Evolutionary conservation across 2,797 vertebrate genomes (phyloP), one percentile per base, ranked within the genome.

Genomic region (Crenuchus spilurus): DNA sequence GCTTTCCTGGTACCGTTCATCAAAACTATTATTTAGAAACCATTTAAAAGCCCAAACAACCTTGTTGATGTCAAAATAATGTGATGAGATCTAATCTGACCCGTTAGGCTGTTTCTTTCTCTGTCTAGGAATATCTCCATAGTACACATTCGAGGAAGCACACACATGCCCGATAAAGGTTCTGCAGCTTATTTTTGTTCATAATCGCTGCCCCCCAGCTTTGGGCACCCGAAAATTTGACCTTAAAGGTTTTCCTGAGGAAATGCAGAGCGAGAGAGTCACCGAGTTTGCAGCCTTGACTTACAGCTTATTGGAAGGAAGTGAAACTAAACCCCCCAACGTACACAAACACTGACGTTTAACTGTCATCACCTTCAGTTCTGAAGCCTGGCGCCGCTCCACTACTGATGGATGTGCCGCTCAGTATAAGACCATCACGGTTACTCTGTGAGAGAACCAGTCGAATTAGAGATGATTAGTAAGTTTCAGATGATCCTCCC

Each of bases 231-330:
- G 46, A 13, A 16, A 13, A 11, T 33, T 69, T 77, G 66, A 72
- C 71, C 30, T 55, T 71, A 10, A 22, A 69, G 72, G 55, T 76
- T 82, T 88, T 90, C 81, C 84, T 82, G 78, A 82, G 85, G 80
- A 88, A 90, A 64, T 74, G 69, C 54, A 20, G n/a, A 76, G 75
- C 49, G 41, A 75, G 48, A 66, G 49, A 42, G 62, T 77, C 26
- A 64, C 48, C 63, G 63, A 63, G 78, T 79, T 78, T 82, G 55
- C 22, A 20, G 1, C 18, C 55, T 79, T 73, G 28, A 75, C 79
- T 57, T 75, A 58, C 70, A 72, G 51, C 60, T 74, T 73, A 81
- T 60, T 71, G 41, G 35, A 68, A 74, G 52, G 70, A 84, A 54
- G 35, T 18, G 35, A 70, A 67, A 26, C 5, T n/a, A 14, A 55